Conservation (phyloP, 2,888 invertebrate genomes). For the Argyresthia albistria region DNA sequence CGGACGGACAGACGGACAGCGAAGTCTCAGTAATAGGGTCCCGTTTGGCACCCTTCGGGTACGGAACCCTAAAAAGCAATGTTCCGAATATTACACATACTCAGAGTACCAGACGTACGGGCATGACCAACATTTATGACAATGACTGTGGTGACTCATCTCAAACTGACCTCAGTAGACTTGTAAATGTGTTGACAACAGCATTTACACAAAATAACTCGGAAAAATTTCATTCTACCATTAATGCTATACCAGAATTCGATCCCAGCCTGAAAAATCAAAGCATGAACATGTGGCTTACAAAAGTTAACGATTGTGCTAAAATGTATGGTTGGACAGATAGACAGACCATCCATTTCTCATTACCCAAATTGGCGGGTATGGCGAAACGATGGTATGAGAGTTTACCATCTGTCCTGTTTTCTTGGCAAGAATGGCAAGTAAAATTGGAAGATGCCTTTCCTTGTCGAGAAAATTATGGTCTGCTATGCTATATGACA, state of each 20-base stretch:
- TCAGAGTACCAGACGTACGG: too few relatives aligned
- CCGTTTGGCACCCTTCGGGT: too few relatives aligned
- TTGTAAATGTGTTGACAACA: too few relatives aligned
- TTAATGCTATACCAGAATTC: not conserved
- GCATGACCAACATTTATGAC: too few relatives aligned
- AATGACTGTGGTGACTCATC: too few relatives aligned
- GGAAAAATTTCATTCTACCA: too few relatives aligned
- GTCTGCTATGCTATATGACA: not conserved
- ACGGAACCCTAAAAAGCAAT: too few relatives aligned
- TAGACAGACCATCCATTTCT: conserved; percentile 1
- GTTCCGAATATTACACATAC: too few relatives aligned
- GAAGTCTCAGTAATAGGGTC: too few relatives aligned
- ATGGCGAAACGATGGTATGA: conserved; percentile 7
- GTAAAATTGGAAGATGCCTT: conserved; percentile 4
- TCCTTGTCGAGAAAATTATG: conserved; percentile 1
- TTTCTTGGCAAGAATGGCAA: conserved; percentile 8
- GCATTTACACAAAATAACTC: too few relatives aligned
- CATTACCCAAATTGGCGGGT: conserved; percentile 8
- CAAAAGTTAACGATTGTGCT: conserved; percentile 1
- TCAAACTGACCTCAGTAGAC: too few relatives aligned
- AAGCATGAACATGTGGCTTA: not conserved
- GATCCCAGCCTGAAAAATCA: not conserved
- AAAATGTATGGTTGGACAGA: conserved; percentile 3
- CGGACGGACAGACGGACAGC: too few relatives aligned
- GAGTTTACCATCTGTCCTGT: conserved; percentile 4